Conservation (phyloP, 2,888 invertebrate species). For the Aquatica leii region DNA sequence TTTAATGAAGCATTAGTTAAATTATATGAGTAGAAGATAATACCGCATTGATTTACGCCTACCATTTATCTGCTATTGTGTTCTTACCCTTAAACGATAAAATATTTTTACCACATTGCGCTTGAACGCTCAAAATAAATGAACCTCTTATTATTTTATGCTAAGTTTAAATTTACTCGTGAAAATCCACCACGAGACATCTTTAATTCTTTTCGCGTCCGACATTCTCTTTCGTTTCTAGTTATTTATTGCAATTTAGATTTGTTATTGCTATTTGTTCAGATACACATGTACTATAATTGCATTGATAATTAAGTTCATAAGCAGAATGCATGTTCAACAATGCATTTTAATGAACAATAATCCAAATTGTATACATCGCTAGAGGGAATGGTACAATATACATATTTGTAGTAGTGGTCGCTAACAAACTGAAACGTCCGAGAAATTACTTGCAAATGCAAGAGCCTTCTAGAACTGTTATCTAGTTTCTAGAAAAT, state of each 20-base stretch:
- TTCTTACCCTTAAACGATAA: conserved; percentile 50
- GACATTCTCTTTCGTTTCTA: too few species aligned
- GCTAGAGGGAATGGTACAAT: neutral
- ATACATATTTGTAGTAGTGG: conserved; percentile 5
- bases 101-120: conserved; percentile 54
- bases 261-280: too few species aligned
- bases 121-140: conserved; percentile 53
- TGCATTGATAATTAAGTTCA: conserved; percentile 2
- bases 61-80: conserved; percentile 49
- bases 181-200: too few species aligned
- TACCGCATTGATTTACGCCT: conserved; percentile 46
- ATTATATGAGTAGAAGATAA: conserved; percentile 29
- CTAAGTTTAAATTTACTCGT: conserved; percentile 31
- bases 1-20: conserved; percentile 21
- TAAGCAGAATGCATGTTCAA: neutral
- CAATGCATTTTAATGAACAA: conserved; percentile 9
- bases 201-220: too few species aligned
- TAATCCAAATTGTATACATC: conserved; percentile 6
- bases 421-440: too few species aligned
- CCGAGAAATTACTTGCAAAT: too few species aligned
- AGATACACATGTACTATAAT: too few species aligned
- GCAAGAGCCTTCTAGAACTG: too few species aligned
- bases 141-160: conserved; percentile 50
- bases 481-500: too few species aligned
- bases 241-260: too few species aligned